phyloP scores from a whole-genome alignment of 1,140 invertebrate genomes.

The Helicorthomorpha holstii region DNA sequence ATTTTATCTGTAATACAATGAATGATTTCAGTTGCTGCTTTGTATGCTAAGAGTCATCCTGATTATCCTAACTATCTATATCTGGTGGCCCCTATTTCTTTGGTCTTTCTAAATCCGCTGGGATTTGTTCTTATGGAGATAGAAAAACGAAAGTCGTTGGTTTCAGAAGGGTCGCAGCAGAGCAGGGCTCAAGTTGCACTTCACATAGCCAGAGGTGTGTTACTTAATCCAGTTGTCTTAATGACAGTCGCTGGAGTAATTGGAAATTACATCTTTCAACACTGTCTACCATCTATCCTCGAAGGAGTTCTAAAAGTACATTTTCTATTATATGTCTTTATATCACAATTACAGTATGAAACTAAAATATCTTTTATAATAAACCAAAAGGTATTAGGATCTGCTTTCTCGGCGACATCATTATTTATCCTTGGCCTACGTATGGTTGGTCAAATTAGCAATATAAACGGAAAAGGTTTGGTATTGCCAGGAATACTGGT shows the following conservation, averaged over 20 bases:
- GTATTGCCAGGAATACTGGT: conserved; percentile 72
- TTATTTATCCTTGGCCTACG: conserved; percentile 75
- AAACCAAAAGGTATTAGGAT: conserved; percentile 45
- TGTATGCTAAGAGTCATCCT: conserved; percentile 50
- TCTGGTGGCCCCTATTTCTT: conserved; percentile 78
- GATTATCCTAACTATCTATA: conserved; percentile 84
- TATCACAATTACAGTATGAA: not conserved
- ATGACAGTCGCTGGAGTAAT: conserved; percentile 83
- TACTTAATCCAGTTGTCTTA: conserved; percentile 73
- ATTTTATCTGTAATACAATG: not conserved
- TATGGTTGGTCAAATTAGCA: conserved; percentile 79
- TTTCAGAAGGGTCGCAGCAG: not conserved
- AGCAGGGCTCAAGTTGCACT: not conserved
- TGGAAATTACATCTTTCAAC: conserved; percentile 65
- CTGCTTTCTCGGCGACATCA: conserved; percentile 77
- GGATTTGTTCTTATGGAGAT: conserved; percentile 83
- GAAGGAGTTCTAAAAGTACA: conserved; percentile 51
- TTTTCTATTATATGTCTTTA: not conserved
- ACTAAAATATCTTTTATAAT: not conserved
- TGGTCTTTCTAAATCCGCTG: conserved; percentile 82
- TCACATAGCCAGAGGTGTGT: conserved; percentile 41
- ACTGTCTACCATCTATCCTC: conserved; percentile 54
- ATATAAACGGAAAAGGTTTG: conserved; percentile 51
- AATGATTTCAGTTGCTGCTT: conserved; percentile 27
- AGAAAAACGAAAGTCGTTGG: conserved; percentile 38